A percentile compares a stretch with the other conserved stretches of the same genome.
phyloP scores from a whole-genome alignment of 2,113 vertebrate genomes.

The Gavialis gangeticus region DNA sequence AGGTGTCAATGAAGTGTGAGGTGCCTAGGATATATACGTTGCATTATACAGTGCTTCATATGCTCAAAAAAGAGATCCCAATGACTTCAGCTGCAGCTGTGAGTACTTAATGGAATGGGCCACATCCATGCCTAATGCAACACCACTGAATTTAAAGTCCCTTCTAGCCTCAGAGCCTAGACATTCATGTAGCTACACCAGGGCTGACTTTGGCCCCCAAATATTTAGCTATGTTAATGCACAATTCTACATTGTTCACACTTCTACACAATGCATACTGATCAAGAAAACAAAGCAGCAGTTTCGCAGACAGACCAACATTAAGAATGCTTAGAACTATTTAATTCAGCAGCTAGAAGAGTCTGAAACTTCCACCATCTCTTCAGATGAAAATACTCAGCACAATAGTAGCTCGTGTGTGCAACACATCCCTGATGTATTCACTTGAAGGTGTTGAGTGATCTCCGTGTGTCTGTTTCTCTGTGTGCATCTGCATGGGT shows the following conservation, averaged over 20 bases:
- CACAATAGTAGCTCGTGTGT: slow-evolving; percentile 19
- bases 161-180: not conserved
- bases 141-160: slow-evolving; percentile 3
- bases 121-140: not conserved
- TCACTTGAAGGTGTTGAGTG: slow-evolving; percentile 54
- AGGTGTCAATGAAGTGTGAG: no score
- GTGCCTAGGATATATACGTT: no score
- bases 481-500: slow-evolving; percentile 5
- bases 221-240: not conserved
- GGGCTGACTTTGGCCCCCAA: not conserved
- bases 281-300: not conserved
- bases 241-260: not conserved
- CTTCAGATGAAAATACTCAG: slow-evolving; percentile 62
- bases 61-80: no score
- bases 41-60: no score
- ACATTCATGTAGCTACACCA: not conserved
- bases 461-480: slow-evolving; percentile 14
- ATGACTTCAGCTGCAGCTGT: no score
- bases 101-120: not conserved
- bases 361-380: not conserved
- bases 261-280: not conserved
- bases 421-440: slow-evolving; percentile 46
- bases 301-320: not conserved
- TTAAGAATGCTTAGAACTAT: not conserved
- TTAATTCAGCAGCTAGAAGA: not conserved